Evolutionary conservation across 2,797 vertebrate species (phyloP), one percentile per base, ranked within the genome.

Genomic region (Ispidina picta): DNA sequence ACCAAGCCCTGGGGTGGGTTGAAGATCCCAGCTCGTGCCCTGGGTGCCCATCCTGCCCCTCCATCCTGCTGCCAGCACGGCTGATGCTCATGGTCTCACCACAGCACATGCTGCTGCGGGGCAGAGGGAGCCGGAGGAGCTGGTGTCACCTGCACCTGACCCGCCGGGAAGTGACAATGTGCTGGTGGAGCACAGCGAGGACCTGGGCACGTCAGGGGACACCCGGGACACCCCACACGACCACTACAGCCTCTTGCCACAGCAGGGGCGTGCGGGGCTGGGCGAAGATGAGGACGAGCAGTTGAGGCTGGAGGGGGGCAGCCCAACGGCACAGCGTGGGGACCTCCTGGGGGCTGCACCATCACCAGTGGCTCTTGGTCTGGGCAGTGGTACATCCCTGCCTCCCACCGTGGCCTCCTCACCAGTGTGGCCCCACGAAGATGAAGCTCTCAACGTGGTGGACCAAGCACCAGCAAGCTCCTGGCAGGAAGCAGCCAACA

Each of bases 121-220:
- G 16, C 89, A 26, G 83, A 10, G 48, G 29, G 71, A 89, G 54
- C 6, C 8, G 5, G 89, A 82, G 60, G 75, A 48, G 25, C 56
- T 16, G 17, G 49, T 29, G 83, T 65, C 21, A 6, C 51, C 19
- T 15, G 8, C 31, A 2, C 56, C 86, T 1, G 72, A 89, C 73
- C 89, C 41, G 0, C 88, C 33, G 37, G 49, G 94, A 84, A 93
- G 92, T 0, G 80, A 95, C 88, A 97, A 96, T 19, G 59, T 72
- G 12, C 83, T 97, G 90, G 58, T 94, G 93, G 95, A 95, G 68
- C 95, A 88, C 9, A 0, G 69, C 3, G 90, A 94, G 10, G 96
- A 96, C 10, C 52, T 31, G 9, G 69, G 92, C 63, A 60, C 81
- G 0, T 94, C 96, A 0, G 95, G 94, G 54, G 95, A 96, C 46